Evolutionary conservation across 2,797 vertebrate genomes (phyloP).

Genomic region (Microctenopoma steveboyesi): DNA sequence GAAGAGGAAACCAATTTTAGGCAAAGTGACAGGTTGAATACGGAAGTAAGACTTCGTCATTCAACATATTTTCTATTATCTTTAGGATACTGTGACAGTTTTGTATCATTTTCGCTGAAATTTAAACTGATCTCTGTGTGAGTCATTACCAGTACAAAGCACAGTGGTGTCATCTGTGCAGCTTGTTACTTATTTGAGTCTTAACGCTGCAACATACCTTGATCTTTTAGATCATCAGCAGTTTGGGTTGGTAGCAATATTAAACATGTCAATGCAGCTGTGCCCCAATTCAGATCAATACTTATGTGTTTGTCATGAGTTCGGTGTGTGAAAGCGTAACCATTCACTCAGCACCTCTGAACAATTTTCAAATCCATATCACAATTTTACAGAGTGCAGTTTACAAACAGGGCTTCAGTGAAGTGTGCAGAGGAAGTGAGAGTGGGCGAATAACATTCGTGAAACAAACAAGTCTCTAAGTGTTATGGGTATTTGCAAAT

Average conservation of each 20-base stretch:
- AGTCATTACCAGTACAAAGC: not conserved
- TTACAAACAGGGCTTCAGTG: too few relatives aligned
- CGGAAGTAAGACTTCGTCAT: not conserved
- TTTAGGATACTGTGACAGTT: not conserved
- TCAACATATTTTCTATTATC: not conserved
- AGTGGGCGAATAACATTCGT: too few relatives aligned
- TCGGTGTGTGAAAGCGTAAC: too few relatives aligned
- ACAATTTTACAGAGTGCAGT: too few relatives aligned
- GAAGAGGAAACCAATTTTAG: constrained; percentile 20
- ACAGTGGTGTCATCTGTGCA: not conserved
- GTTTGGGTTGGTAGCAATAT: not conserved
- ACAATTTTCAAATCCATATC: too few relatives aligned
- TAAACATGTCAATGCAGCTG: not conserved
- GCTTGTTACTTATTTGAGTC: too few relatives aligned
- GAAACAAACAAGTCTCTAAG: too few relatives aligned
- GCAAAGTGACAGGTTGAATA: not conserved
- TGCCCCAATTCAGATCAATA: not conserved
- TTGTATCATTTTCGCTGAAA: not conserved
- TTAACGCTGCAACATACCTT: not conserved
- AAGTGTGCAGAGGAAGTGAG: too few relatives aligned
- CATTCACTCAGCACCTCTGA: too few relatives aligned
- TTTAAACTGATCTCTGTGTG: not conserved
- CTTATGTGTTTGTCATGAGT: too few relatives aligned
- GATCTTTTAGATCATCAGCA: not conserved
- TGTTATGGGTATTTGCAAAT: too few relatives aligned